phyloP scores from a whole-genome alignment of 64 coral and sea anemone genomes.

The Stylophora pistillata region DNA sequence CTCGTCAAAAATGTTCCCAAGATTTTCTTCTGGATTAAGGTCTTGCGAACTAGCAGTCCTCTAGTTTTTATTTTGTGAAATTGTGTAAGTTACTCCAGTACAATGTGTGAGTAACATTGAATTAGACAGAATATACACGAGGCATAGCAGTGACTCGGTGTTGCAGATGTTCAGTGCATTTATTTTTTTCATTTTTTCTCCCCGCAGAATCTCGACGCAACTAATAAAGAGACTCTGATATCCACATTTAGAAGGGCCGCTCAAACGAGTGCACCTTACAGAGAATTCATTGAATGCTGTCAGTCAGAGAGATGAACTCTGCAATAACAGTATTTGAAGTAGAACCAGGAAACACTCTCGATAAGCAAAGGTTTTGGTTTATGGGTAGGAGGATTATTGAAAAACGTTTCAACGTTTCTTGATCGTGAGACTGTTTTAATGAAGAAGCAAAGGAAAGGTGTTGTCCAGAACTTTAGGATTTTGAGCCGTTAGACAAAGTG shows the following conservation, averaged over 20 bases:
- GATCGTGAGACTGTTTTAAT: neutral
- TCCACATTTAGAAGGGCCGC: slow-evolving; percentile 83
- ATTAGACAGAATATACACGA: too few species aligned
- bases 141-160: too few species aligned
- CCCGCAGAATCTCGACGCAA: slow-evolving; percentile 69
- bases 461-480: neutral
- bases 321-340: too few species aligned
- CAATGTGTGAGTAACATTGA: neutral
- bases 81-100: neutral
- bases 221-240: slow-evolving; percentile 75
- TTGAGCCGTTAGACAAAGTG: neutral
- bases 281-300: slow-evolving; percentile 56
- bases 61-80: neutral
- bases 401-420: neutral
- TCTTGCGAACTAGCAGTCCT: neutral
- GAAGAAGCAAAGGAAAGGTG: neutral
- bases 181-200: neutral
- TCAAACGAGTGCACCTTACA: slow-evolving; percentile 68
- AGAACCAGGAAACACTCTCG: too few species aligned
- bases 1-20: slow-evolving; percentile 21
- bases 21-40: slow-evolving; percentile 11
- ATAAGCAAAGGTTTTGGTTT: neutral
- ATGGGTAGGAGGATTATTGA: neutral
- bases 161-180: too few species aligned
- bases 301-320: slow-evolving; percentile 24